Conservation (phyloP, 2,797 vertebrate genomes). For the Pantherophis alleghaniensis region DNA sequence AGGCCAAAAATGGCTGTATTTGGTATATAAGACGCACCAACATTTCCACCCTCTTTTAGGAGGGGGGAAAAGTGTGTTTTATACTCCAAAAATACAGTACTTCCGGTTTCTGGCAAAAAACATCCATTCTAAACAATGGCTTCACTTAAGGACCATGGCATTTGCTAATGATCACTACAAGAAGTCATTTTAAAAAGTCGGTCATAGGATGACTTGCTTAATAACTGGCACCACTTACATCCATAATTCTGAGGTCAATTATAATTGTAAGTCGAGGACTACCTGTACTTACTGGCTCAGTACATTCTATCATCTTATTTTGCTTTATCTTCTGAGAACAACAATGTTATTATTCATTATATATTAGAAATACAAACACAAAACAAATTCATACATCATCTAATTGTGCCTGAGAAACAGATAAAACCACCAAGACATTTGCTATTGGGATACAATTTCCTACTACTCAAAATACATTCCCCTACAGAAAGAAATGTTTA, state of each 20-base stretch:
- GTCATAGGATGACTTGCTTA: not conserved
- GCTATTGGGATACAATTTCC: not conserved
- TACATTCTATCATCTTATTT: not conserved
- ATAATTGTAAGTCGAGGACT: no score
- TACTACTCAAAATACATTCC: not conserved
- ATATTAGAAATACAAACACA: not conserved
- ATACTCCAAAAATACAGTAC: not conserved
- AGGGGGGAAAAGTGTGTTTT: no score
- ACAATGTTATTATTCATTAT: not conserved
- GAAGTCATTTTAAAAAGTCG: not conserved
- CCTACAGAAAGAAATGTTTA: rapidly evolving
- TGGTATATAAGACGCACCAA: no score
- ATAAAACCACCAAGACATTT: not conserved
- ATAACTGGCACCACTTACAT: not conserved
- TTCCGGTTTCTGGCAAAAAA: not conserved
- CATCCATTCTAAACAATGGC: not conserved
- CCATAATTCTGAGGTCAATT: not conserved
- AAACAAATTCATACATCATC: not conserved
- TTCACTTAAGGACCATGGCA: not conserved
- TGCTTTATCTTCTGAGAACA: not conserved
- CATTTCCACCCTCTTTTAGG: no score
- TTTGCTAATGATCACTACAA: not conserved
- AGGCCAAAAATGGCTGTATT: no score
- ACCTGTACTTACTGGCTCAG: not conserved
- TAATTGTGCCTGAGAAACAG: not conserved